A percentile compares a stretch with the other conserved stretches of the same genome.
These are phyloP conservation scores for Chalcis sispes DNA, from an alignment of 2,888 invertebrate species.

Conservation along the genomic window DNA sequence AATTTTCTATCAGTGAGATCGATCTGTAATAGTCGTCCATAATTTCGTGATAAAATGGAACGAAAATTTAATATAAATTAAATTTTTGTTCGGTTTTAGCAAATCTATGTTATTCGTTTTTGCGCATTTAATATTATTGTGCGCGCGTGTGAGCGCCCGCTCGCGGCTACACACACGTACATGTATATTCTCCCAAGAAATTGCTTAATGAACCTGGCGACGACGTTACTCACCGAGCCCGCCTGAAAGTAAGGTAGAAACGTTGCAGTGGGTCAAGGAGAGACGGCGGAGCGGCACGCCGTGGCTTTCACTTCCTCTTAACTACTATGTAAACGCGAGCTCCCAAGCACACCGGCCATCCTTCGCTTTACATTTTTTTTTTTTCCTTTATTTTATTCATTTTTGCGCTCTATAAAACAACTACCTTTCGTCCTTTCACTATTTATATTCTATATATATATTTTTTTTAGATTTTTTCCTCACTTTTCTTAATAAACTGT, in stretches of 20 bases:
- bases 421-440: neutral
- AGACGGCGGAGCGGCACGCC: constrained; percentile 63
- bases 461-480: neutral
- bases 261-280: constrained; percentile 76
- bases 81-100: too few species aligned
- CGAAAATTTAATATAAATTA: too few species aligned
- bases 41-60: too few species aligned
- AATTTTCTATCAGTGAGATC: too few species aligned
- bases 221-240: constrained; percentile 17
- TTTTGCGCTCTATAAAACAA: neutral
- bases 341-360: neutral
- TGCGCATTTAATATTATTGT: neutral
- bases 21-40: too few species aligned
- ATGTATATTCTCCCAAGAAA: constrained; percentile 63
- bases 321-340: constrained; percentile 34
- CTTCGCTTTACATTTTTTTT: constrained; percentile 18
- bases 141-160: neutral
- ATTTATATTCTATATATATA: too few species aligned
- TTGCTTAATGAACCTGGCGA: constrained; percentile 74
- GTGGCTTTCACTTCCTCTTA: constrained; percentile 76
- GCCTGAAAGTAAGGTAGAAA: constrained; percentile 75
- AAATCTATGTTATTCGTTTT: too few species aligned
- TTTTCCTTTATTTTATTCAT: constrained; percentile 16
- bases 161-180: neutral
- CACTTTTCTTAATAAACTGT: too few species aligned